phyloP scores from a whole-genome alignment of 2,113 vertebrate genomes.

The Tragelaphus imberbis region DNA sequence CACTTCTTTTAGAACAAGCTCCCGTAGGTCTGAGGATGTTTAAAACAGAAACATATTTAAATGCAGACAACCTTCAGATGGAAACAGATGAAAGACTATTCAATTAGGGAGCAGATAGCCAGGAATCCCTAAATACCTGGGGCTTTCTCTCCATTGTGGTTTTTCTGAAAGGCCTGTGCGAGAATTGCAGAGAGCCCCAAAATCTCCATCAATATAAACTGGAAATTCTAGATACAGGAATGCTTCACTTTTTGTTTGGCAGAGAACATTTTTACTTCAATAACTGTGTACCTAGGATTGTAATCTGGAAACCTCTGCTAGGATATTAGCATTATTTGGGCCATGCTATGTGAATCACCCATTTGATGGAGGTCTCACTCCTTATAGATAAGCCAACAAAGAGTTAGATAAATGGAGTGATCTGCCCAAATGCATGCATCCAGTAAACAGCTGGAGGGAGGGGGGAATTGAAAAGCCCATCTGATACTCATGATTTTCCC shows the following conservation, averaged over 20 bases:
- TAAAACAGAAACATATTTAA: constrained; percentile 45
- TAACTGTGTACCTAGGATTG: not conserved
- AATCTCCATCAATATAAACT: not conserved
- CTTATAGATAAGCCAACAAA: not conserved
- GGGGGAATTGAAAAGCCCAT: not conserved
- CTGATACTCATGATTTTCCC: not conserved
- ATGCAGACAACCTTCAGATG: not conserved
- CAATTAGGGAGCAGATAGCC: not conserved
- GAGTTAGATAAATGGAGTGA: not conserved
- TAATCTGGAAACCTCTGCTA: not conserved
- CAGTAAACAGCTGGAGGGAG: not conserved
- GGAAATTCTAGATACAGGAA: not conserved
- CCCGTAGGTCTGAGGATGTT: constrained; percentile 42
- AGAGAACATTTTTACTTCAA: not conserved
- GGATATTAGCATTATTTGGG: not conserved
- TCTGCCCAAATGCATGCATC: not conserved
- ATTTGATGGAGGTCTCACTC: not conserved
- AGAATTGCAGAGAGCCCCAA: not conserved
- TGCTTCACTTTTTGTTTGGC: not conserved
- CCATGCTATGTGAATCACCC: not conserved
- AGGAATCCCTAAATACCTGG: not conserved
- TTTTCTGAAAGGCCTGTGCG: not conserved
- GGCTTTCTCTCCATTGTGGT: not conserved
- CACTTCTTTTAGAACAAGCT: constrained; percentile 49
- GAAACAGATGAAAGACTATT: not conserved